phyloP scores from a whole-genome alignment of 2,113 vertebrate species.

The Electrona antarctica region DNA sequence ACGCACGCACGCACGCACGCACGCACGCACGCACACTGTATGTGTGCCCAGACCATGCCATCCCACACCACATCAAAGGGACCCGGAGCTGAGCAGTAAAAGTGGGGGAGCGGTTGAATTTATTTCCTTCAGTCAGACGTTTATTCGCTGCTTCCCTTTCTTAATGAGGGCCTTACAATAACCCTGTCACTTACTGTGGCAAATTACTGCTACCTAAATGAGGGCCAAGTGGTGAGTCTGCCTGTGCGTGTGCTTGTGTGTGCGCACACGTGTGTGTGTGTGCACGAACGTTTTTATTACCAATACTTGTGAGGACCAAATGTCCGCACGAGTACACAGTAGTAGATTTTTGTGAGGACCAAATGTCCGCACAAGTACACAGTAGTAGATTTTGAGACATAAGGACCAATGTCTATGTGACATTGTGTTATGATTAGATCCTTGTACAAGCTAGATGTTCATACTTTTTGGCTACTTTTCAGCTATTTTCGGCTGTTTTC shows the following conservation, averaged over 20 bases:
- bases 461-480: too few relatives aligned
- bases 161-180: constrained; percentile 75
- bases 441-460: too few relatives aligned
- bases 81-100: constrained; percentile 66
- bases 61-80: constrained; percentile 71
- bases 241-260: constrained; percentile 1
- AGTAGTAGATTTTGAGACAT: too few relatives aligned
- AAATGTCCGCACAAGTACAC: too few relatives aligned
- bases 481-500: too few relatives aligned
- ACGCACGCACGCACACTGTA: not conserved
- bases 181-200: constrained; percentile 71
- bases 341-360: too few relatives aligned
- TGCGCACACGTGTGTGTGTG: constrained; percentile 8
- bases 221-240: constrained; percentile 19
- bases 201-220: constrained; percentile 69
- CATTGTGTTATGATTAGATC: too few relatives aligned
- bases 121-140: constrained; percentile 66
- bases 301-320: too few relatives aligned
- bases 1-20: constrained; percentile 21
- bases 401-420: too few relatives aligned
- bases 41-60: constrained; percentile 43
- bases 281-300: not conserved
- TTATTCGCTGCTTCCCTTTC: constrained; percentile 72
- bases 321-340: too few relatives aligned
- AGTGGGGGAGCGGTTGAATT: constrained; percentile 68